phyloP scores from a whole-genome alignment of 2,113 vertebrate species.

The Corythornis cristatus region DNA sequence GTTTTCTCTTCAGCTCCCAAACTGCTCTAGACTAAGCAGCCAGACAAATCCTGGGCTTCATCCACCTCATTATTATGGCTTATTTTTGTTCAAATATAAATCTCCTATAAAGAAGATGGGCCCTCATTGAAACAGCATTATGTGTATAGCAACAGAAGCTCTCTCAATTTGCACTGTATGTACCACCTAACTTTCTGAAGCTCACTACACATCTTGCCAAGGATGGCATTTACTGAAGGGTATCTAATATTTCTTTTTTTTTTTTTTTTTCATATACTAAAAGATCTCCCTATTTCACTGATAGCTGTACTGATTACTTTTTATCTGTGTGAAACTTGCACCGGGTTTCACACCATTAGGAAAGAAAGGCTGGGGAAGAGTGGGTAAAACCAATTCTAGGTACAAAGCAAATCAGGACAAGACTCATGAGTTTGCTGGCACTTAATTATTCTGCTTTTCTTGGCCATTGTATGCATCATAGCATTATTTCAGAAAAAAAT shows the following conservation, averaged over 20 bases:
- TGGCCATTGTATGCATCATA: conserved; percentile 17
- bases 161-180: background rate
- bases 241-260: background rate
- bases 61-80: background rate
- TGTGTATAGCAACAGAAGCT: background rate
- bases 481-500: conserved; percentile 44
- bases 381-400: conserved; percentile 27
- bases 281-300: background rate
- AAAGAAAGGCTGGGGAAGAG: background rate
- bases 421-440: background rate
- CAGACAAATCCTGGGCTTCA: background rate
- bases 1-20: background rate
- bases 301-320: background rate
- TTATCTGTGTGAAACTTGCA: background rate
- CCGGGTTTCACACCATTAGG: conserved; percentile 13
- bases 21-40: background rate
- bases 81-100: background rate
- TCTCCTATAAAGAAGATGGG: background rate
- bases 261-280: background rate
- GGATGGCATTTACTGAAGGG: background rate
- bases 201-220: fast-evolving
- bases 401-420: conserved; percentile 38
- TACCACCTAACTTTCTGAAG: background rate
- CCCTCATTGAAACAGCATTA: background rate
- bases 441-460: conserved; percentile 35